phyloP scores from a whole-genome alignment of 2,113 vertebrate species.

The Sakesphorus luctuosus region DNA sequence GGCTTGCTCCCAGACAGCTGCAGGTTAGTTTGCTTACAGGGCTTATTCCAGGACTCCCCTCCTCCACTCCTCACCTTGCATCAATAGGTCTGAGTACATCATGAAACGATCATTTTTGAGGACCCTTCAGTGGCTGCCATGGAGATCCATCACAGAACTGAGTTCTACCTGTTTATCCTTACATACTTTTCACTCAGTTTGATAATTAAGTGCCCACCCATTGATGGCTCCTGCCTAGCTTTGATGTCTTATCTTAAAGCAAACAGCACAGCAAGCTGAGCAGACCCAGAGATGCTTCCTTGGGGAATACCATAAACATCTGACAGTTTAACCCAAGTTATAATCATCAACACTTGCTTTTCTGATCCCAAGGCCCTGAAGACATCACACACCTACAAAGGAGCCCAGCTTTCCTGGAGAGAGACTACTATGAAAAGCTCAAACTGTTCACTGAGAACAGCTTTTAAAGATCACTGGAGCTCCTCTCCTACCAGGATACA shows the following conservation, averaged over 20 bases:
- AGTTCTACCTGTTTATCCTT: not conserved
- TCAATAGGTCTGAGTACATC: not conserved
- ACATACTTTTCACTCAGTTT: not conserved
- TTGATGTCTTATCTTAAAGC: constrained; percentile 9
- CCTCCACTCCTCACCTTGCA: not conserved
- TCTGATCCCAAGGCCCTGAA: not conserved
- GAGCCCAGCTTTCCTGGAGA: not conserved
- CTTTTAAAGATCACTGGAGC: not conserved
- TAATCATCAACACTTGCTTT: not conserved
- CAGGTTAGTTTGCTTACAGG: not conserved
- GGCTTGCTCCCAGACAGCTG: not conserved
- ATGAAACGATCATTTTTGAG: not conserved
- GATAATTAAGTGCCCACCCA: not conserved
- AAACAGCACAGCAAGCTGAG: not conserved
- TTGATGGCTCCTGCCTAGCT: not conserved
- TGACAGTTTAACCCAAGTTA: not conserved
- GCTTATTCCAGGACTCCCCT: not conserved
- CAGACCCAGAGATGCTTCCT: not conserved
- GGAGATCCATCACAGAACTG: not conserved
- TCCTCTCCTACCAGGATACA: not conserved
- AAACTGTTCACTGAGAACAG: not conserved
- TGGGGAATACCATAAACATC: not conserved
- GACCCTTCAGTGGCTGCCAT: not conserved
- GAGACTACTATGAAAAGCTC: not conserved
- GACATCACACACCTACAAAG: not conserved